Evolutionary conservation across 2,113 vertebrate species (phyloP), one percentile per base, ranked within the genome.

Genomic region (Nothobranchius furzeri): DNA sequence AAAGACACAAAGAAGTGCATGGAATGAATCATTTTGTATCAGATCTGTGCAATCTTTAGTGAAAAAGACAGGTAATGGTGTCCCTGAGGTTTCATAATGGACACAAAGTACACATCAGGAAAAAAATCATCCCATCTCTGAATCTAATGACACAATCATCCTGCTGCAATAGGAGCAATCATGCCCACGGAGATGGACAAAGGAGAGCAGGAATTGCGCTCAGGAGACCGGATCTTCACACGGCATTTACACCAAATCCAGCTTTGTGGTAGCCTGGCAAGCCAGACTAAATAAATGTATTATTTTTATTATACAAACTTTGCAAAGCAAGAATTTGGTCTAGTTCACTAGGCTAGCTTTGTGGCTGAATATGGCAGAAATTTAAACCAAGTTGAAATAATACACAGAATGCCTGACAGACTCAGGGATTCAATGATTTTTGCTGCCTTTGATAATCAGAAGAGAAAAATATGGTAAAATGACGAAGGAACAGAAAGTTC

Each of bases 131-230:
- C 20, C 55, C 51, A 52, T 78, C 63, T 61, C 52, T 9, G 1
- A 47, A 62, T 45, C 61, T 76, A 50, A 14, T 50, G 56, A 43
- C 59, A 61, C 50, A 82, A 74, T 80, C 62, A 64, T 70, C 49
- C 50, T 5, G 60, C 69, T 17, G 66, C 60, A 53, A 58, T 65
- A 59, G 49, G n/a, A 72, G 76, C 75, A 64, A 82, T 79, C 67
- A 55, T 43, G 56, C 13, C 64, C 35, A n/a, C 17, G 1, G 73
- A 81, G 61, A 47, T 1, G 40, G 42, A 36, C 25, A 52, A 52
- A 59, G 60, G 14, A 40, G 56, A 64, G 60, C 36, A n/a, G 66
- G 63, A 63, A 66, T 81, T 73, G 74, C 40, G 59, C 20, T 40
- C 14, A 10, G 51, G 48, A 13, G 70, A 42, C 47, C 30, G 24